Base-by-base conservation (phyloP, 2,797 vertebrate genomes). In the Telmatherina bonti region DNA sequence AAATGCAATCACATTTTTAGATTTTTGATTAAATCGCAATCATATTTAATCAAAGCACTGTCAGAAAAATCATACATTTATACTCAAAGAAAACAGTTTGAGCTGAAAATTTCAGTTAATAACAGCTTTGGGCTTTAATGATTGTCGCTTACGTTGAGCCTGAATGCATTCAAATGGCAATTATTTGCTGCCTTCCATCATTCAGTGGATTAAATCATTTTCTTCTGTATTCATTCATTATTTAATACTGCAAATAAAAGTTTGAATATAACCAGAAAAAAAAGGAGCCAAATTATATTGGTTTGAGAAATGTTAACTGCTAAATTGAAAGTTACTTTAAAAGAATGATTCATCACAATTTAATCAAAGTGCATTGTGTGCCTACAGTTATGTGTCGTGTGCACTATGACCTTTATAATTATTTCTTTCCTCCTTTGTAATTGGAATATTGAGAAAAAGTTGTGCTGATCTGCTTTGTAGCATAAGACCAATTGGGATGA, bases 171-270 rank as follows among this genome's bases (percentile, higher is more conserved):
- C 57, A 51, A 75, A 86, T 80, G 62, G 67, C 57, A 79, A 61
- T 78, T 66, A 85, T 83, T 72, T 74, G 60, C 74, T 27, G 62
- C 72, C 76, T 64, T 72, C 65, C 73, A 75, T 82, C 62, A 82
- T 80, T 75, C 66, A 72, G 30, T 62, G 63, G 84, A 85, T 88
- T 79, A 29, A 81, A 84, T 82, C 52, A 79, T 75, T 81, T 82
- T 36, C 30, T 71, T n/a, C 67, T 53, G 62, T 68, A 51, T 76
- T 76, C 65, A 77, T 79, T 83, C 41, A 69, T 79, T 76, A 79
- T 84, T 70, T 76, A 76, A 76, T 66, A 18, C 33, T 1, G 38
- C 38, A 67, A 73, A 84, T 79, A 81, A 67, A 83, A 74, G 35
- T 62, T 62, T 62, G 20, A 78, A 26, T 78, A 35, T 55, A 60